phyloP scores from a whole-genome alignment of 2,797 vertebrate species.

The Peromyscus melanophrys region DNA sequence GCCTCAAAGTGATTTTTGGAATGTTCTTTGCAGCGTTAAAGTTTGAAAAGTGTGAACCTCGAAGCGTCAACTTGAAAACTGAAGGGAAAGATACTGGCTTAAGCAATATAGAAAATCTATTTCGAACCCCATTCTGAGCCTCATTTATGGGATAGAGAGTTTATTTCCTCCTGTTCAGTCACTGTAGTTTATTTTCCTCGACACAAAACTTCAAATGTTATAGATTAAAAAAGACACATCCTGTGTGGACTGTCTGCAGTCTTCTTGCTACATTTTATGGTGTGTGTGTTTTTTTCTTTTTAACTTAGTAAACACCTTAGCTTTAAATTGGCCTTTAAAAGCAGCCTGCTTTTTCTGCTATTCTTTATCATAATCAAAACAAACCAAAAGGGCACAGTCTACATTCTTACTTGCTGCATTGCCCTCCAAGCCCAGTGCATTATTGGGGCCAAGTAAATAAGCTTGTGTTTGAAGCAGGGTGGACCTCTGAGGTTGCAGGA shows the following conservation, averaged over 20 bases:
- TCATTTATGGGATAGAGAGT: constrained; percentile 9
- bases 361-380: neutral
- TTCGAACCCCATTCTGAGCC: neutral
- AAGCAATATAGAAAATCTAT: neutral
- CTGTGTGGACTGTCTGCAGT: neutral
- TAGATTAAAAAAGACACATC: neutral
- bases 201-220: neutral
- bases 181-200: neutral
- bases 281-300: neutral
- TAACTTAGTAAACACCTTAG: constrained; percentile 27
- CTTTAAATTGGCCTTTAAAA: constrained; percentile 59
- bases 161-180: neutral
- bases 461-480: neutral
- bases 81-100: neutral
- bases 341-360: neutral
- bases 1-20: neutral
- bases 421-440: neutral
- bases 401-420: neutral
- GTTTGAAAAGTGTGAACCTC: neutral
- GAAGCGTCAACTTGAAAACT: neutral
- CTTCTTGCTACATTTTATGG: neutral
- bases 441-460: neutral
- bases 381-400: neutral
- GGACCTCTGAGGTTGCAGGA: neutral
- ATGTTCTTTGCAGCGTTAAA: neutral